A percentile compares a stretch with the other conserved stretches of the same genome.
These are phyloP conservation scores for Anas capensis DNA, from an alignment of 2,797 vertebrate species.

Conservation along the genomic window DNA sequence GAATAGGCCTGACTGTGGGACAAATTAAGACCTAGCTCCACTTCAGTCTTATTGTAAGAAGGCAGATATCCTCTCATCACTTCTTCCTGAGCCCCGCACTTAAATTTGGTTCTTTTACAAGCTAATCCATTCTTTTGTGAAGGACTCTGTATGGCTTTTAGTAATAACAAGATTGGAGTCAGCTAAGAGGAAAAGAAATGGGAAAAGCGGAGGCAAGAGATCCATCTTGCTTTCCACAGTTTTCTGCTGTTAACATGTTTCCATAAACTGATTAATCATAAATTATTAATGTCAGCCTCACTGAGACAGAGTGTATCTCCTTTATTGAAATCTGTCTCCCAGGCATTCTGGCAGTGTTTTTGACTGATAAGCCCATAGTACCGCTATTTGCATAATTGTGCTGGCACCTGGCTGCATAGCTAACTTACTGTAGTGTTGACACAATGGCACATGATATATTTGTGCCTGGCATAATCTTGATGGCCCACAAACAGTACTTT, in stretches of 20 bases:
- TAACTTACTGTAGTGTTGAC: slow-evolving; percentile 30
- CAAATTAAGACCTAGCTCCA: background rate
- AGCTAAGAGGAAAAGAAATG: slow-evolving; percentile 28
- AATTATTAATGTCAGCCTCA: slow-evolving; percentile 72
- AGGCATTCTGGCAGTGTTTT: slow-evolving; percentile 38
- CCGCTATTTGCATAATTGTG: slow-evolving; percentile 65
- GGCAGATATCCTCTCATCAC: background rate
- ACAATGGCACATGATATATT: slow-evolving; percentile 47
- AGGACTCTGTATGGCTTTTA: slow-evolving; percentile 16
- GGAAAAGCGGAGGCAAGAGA: slow-evolving; percentile 21
- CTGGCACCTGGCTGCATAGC: slow-evolving; percentile 22
- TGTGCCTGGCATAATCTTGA: slow-evolving; percentile 45
- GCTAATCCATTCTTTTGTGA: background rate
- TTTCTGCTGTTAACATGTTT: slow-evolving; percentile 57
- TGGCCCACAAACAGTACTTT: slow-evolving; percentile 21
- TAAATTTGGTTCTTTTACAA: background rate
- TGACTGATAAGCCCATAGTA: slow-evolving; percentile 67
- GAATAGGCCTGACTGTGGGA: background rate
- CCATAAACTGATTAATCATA: slow-evolving; percentile 75
- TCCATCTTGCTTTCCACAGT: slow-evolving; percentile 48
- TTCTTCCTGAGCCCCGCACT: background rate
- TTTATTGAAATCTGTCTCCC: slow-evolving; percentile 66
- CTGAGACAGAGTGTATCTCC: slow-evolving; percentile 36
- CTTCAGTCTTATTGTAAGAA: background rate
- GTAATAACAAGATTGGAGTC: slow-evolving; percentile 20